These are phyloP conservation scores for Acanthococcus lagerstroemiae DNA, from an alignment of 2,888 invertebrate genomes.

Conservation along the genomic window DNA sequence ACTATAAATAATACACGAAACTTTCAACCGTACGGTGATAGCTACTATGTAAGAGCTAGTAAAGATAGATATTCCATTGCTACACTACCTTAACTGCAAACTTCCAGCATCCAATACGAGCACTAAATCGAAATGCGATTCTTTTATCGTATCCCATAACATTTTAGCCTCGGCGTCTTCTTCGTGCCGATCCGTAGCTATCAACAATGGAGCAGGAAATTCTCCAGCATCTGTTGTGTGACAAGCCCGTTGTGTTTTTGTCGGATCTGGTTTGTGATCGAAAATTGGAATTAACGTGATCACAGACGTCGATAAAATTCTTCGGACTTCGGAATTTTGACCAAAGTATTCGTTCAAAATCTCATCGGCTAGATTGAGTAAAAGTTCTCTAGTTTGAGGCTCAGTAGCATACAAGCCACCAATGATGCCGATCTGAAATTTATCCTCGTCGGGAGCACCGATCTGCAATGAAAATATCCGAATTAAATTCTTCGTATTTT, in stretches of 20 bases:
- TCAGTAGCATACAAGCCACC: constrained; percentile 74
- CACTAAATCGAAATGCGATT: constrained; percentile 43
- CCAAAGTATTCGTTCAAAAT: constrained; percentile 56
- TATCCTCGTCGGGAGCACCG: constrained; percentile 65
- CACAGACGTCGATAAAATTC: constrained; percentile 59
- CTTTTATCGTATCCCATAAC: constrained; percentile 54
- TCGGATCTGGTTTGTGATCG: constrained; percentile 49
- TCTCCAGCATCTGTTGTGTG: constrained; percentile 33
- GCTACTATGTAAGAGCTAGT: no score
- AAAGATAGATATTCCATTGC: background rate
- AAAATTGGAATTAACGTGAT: constrained; percentile 68
- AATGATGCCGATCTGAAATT: constrained; percentile 71
- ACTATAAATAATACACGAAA: no score
- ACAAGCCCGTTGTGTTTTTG: constrained; percentile 38
- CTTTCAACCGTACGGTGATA: no score
- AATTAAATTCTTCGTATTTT: background rate
- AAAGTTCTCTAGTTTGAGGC: constrained; percentile 72
- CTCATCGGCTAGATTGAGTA: constrained; percentile 72
- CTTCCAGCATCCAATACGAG: constrained; percentile 38
- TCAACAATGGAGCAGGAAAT: constrained; percentile 34
- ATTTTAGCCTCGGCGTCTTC: constrained; percentile 48
- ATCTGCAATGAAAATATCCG: constrained; percentile 47
- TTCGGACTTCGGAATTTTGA: constrained; percentile 56
- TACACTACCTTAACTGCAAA: constrained; percentile 35
- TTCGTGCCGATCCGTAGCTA: constrained; percentile 33